These are phyloP conservation scores for Drymodes brunneopygia DNA, from an alignment of 2,113 vertebrate genomes.

Conservation along the genomic window DNA sequence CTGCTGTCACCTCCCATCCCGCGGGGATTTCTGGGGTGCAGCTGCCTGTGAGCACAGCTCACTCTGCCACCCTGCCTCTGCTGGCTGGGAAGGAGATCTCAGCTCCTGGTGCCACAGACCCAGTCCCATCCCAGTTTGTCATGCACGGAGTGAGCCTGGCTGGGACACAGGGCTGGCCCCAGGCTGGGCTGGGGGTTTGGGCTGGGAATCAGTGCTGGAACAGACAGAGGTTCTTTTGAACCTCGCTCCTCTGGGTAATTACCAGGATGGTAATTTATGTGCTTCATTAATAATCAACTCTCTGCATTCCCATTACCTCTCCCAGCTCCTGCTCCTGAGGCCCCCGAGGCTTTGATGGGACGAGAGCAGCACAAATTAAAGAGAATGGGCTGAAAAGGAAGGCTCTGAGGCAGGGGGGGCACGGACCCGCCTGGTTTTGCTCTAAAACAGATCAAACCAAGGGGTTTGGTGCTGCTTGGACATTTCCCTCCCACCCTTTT, in stretches of 20 bases:
- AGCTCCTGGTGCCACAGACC: not conserved
- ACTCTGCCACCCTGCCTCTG: not conserved
- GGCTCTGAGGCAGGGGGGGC: not conserved
- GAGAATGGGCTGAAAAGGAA: not conserved
- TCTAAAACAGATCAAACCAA: not conserved
- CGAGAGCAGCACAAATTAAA: not conserved
- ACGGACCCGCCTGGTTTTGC: not conserved
- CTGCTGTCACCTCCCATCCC: accelerated
- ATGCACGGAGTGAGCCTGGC: not conserved
- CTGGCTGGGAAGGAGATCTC: not conserved
- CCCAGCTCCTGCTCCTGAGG: not conserved
- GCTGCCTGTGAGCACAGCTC: not conserved
- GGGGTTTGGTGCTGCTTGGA: not conserved
- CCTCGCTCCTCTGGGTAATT: not conserved
- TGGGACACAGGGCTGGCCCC: not conserved
- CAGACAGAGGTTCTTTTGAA: not conserved
- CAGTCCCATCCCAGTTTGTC: not conserved
- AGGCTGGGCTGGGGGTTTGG: not conserved
- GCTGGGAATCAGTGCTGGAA: not conserved
- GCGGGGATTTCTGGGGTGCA: not conserved
- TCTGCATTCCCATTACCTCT: not conserved
- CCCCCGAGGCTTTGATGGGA: not conserved
- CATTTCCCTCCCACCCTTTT: not conserved
- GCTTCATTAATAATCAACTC: not conserved
- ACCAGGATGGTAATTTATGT: not conserved